Evolutionary conservation across 2,888 invertebrate genomes (phyloP), one percentile per base, ranked within the genome.

Genomic region (Candidula unifasciata): DNA sequence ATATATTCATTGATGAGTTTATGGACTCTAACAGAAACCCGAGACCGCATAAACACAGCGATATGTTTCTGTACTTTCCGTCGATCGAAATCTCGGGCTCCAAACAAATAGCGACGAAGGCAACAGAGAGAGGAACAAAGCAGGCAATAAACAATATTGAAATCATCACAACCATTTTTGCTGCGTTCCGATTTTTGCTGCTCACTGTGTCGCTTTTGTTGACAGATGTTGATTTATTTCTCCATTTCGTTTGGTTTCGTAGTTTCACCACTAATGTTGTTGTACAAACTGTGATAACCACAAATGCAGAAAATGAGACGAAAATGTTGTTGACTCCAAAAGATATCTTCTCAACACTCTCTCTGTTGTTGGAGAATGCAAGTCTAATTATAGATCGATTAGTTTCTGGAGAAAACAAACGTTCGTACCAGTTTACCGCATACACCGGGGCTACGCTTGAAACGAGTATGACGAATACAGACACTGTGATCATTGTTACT

Each of bases 111-210:
- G 24, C 74, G 3, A 74, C 21, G 24, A 74, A 37, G 21, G 35
- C 35, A 21, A 74, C 10, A 37, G 18, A 35, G 13, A 74, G 6
- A 16, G 74, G 74, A 10, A 52, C 35, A 37, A 74, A 74, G 21
- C 74, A 74, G 27, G 52, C 52, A 37, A 79, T 79, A 27, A 79
- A 79, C 13, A 79, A 35, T 18, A 37, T 21, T 30, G 79, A 79
- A 64, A 79, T 79, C 79, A 79, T 79, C 37, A 66, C 66, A 44
- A 79, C 79, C 79, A 79, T 79, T 60, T 66, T 60, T 10, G 79
- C 24, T 21, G 60, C 66, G 21, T 66, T 79, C 66, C 66, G 33
- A 37, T 79, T 60, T 18, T 44, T 30, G 35, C 18, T 37, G 16
- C 6, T n/a, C n/a, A n/a, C 10, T 8, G 5, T 37, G 35, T 74